These are phyloP conservation scores for Ptychobarbus kaznakovi DNA, from an alignment of 2,797 vertebrate species.

Conservation along the genomic window DNA sequence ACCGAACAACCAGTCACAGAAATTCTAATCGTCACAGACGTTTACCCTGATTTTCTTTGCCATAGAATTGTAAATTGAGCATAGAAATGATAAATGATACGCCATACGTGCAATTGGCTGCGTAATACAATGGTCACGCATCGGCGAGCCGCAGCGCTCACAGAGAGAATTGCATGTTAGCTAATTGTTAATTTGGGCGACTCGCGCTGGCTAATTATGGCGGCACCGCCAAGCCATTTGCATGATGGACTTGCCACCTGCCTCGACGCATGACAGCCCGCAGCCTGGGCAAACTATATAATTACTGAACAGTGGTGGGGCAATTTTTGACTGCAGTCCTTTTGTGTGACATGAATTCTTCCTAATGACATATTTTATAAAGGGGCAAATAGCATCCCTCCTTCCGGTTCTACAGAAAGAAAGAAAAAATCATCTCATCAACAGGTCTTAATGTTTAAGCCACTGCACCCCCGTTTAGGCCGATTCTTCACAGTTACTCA, in stretches of 20 bases:
- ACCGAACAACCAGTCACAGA: constrained; percentile 61
- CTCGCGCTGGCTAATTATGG: constrained; percentile 97
- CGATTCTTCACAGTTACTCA: constrained; percentile 57
- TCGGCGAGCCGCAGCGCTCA: constrained; percentile 89
- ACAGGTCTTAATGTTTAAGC: constrained; percentile 89
- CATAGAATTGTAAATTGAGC: constrained; percentile 86
- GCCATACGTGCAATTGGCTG: constrained; percentile 65
- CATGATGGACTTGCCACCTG: constrained; percentile 99
- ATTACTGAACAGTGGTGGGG: constrained; percentile 99
- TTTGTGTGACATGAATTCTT: constrained; percentile 99
- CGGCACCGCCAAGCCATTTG: constrained; percentile 98
- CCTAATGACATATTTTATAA: constrained; percentile 99
- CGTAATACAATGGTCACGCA: constrained; percentile 90
- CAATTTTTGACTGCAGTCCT: constrained; percentile 98
- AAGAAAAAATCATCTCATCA: constrained; percentile 82
- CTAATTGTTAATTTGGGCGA: constrained; percentile 99
- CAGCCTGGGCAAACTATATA: constrained; percentile 99
- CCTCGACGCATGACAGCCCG: constrained; percentile 90
- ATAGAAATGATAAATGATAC: constrained; percentile 90
- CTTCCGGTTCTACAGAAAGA: constrained; percentile 76
- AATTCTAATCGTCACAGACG: constrained; percentile 76
- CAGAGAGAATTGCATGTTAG: constrained; percentile 99
- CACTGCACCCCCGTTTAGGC: constrained; percentile 80
- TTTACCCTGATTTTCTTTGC: constrained; percentile 83
- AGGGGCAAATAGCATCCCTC: constrained; percentile 96